Conservation (phyloP, 2,888 invertebrate genomes). For the Corbicula japonica region DNA sequence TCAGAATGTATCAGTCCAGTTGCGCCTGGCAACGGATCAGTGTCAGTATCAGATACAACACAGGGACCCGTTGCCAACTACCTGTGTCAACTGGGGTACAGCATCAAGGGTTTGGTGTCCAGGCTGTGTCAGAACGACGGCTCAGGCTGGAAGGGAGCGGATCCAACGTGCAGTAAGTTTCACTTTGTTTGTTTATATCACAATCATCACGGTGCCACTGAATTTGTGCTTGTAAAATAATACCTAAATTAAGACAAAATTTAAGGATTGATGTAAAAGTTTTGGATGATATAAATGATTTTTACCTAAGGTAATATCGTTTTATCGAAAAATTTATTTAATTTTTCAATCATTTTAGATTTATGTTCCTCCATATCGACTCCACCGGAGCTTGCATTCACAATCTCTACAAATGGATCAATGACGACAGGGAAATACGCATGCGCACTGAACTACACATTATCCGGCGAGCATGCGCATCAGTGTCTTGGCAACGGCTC, state of each 20-base stretch:
- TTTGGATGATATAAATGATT: too few relatives aligned
- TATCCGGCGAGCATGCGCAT: slow-evolving; percentile 18
- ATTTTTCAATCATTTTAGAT: slow-evolving; percentile 8
- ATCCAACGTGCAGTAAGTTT: slow-evolving; percentile 54
- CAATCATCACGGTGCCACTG: too few relatives aligned
- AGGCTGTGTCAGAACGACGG: slow-evolving; percentile 47
- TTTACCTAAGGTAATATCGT: too few relatives aligned
- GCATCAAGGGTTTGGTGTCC: slow-evolving; percentile 32
- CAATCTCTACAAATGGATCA: slow-evolving; percentile 23
- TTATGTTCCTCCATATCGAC: slow-evolving; percentile 1
- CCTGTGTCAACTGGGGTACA: slow-evolving; percentile 35
- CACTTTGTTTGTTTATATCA: neutral
- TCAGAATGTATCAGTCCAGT: slow-evolving; percentile 56
- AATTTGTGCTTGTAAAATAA: too few relatives aligned
- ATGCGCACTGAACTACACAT: slow-evolving; percentile 36
- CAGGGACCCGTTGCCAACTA: slow-evolving; percentile 47
- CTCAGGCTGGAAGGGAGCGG: slow-evolving; percentile 51
- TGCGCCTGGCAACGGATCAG: slow-evolving; percentile 38
- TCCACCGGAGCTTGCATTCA: slow-evolving; percentile 21
- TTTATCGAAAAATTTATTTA: neutral
- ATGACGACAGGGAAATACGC: slow-evolving; percentile 25
- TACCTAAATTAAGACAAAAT: too few relatives aligned
- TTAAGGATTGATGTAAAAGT: too few relatives aligned
- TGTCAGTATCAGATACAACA: slow-evolving; percentile 50
- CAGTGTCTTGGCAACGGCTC: slow-evolving; percentile 26